Base-by-base conservation (phyloP, 92 coral and sea anemone genomes). In the Epizoanthus stellaris region DNA sequence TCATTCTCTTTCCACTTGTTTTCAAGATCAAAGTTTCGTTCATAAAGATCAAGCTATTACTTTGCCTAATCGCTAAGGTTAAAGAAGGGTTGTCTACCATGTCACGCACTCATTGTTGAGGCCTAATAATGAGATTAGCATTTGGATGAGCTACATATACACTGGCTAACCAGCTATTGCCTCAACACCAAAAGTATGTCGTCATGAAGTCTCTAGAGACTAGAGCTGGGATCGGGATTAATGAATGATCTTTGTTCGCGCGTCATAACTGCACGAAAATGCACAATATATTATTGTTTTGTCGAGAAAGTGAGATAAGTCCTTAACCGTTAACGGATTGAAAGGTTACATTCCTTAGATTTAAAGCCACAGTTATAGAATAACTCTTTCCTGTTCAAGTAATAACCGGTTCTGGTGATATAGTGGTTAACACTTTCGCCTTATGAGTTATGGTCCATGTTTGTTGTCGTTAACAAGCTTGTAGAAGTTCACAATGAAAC, bases 171-270 rank as follows among this genome's bases (percentile, higher is more conserved):
- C 34, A 42, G 16, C 53, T 25, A 79, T 79, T 79, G 65, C 62
- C 62, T 56, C 59, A 5, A 11, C 10, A 21, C 45, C 38, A 16
- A 39, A 40, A 60, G 70, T 20, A 60, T 34, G 57, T 58, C 71
- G 42, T 39, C 72, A 43, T 61, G 62, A 38, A 5, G 83, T 79
- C 83, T 79, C 83, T 30, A 43, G 83, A 63, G 83, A 79, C 36
- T 23, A 11, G 5, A 43, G 15, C 21, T 17, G 53, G 56, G 12
- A 52, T 1, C 6, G 53, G 56, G 12, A 52, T 2, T 52, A 79
- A 79, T 79, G 83, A 79, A 79, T 79, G 72, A 58, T 11, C 54
- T 79, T 79, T 79, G 60, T 21, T 62, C 73, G 72, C 72, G 70
- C 57, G 60, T 57, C 15, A 15, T 16, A 39, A 72, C 23, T 20